A percentile compares a stretch with the other conserved stretches of the same genome.
phyloP scores from a whole-genome alignment of 2,113 vertebrate species.

The Ptyas mucosa region DNA sequence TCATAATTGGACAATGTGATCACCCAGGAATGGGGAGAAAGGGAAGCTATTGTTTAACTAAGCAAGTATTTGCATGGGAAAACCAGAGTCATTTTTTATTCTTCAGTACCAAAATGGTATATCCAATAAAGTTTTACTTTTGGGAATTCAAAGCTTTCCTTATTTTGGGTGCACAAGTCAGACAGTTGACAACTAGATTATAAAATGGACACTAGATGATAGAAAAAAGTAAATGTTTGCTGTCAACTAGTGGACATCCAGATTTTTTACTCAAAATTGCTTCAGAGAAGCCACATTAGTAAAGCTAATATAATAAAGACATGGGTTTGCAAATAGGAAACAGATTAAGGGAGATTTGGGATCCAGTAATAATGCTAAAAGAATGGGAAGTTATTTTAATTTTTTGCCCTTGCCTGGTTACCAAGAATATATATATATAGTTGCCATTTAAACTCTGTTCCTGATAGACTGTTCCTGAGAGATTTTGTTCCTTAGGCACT shows the following conservation, averaged over 20 bases:
- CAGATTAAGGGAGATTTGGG: neutral
- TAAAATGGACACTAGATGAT: neutral
- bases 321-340: neutral
- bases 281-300: neutral
- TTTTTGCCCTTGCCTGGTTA: neutral
- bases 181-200: neutral
- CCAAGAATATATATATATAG: neutral
- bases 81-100: too few relatives aligned
- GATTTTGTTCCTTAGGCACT: neutral
- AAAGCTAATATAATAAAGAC: neutral
- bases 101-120: too few relatives aligned
- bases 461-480: too few relatives aligned
- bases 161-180: too few relatives aligned
- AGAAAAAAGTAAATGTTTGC: neutral
- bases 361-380: neutral
- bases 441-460: neutral
- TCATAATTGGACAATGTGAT: too few relatives aligned
- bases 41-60: too few relatives aligned
- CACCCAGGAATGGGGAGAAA: too few relatives aligned
- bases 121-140: too few relatives aligned
- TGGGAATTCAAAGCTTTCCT: too few relatives aligned
- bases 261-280: neutral
- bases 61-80: too few relatives aligned
- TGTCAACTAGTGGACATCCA: neutral
- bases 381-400: neutral